These are phyloP conservation scores for Drosophila sulfurigaster DNA, from an alignment of 1,140 invertebrate genomes.

Conservation along the genomic window DNA sequence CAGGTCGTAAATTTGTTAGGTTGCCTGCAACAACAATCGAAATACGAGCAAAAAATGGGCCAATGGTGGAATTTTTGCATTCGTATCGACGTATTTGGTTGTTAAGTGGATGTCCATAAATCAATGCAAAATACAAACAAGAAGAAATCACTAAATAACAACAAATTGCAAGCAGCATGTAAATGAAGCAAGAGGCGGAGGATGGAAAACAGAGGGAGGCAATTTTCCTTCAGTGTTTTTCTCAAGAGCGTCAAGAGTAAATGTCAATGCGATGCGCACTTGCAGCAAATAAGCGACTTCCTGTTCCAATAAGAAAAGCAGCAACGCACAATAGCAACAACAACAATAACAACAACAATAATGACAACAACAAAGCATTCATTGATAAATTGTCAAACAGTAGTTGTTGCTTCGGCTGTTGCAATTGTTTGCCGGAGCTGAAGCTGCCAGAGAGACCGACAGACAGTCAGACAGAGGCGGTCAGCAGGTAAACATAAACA, in stretches of 20 bases:
- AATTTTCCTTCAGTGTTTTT: constrained; percentile 18
- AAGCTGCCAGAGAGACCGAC: constrained; percentile 3
- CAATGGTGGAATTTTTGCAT: constrained; percentile 51
- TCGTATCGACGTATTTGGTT: constrained; percentile 57
- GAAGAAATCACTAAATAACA: constrained; percentile 29
- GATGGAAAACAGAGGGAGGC: neutral
- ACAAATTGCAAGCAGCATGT: constrained; percentile 19
- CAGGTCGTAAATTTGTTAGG: constrained; percentile 32
- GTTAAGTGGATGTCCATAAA: constrained; percentile 54
- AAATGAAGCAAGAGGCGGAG: constrained; percentile 23
- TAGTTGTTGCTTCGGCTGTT: constrained; percentile 47
- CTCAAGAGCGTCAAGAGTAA: constrained; percentile 52
- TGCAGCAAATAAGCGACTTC: constrained; percentile 79
- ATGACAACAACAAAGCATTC: constrained; percentile 51
- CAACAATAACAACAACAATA: constrained; percentile 33
- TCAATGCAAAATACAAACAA: constrained; percentile 39
- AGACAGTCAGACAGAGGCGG: constrained; percentile 20
- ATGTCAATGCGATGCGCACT: constrained; percentile 80
- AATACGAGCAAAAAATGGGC: constrained; percentile 31
- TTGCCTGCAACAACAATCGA: constrained; percentile 54
- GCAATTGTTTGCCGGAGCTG: constrained; percentile 54
- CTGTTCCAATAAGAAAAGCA: constrained; percentile 77
- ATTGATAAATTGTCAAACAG: constrained; percentile 83
- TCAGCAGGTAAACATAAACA: constrained; percentile 70
- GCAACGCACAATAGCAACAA: constrained; percentile 50